Evolutionary conservation across 2,113 vertebrate genomes (phyloP).

Genomic region (Ornithorhynchus anatinus): DNA sequence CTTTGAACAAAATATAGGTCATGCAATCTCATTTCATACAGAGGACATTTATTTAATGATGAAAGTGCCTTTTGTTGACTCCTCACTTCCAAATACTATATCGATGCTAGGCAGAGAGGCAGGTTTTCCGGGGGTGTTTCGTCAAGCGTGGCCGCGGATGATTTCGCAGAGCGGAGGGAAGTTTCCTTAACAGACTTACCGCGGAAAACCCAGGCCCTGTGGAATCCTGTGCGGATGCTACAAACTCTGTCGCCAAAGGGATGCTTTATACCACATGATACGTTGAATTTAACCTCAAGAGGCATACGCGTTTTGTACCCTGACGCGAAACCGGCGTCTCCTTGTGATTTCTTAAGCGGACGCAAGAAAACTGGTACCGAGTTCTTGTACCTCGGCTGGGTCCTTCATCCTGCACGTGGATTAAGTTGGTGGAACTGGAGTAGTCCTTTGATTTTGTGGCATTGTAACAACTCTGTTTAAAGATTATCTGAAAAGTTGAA

Average conservation of each 20-base stretch:
- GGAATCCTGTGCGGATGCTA: slow-evolving; percentile 75
- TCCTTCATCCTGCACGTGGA: slow-evolving; percentile 76
- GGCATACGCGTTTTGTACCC: slow-evolving; percentile 81
- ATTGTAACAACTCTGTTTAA: slow-evolving; percentile 74
- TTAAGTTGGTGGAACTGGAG: slow-evolving; percentile 74
- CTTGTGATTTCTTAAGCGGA: slow-evolving; percentile 77
- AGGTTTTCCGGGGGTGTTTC: slow-evolving; percentile 76
- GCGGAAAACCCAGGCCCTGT: slow-evolving; percentile 71
- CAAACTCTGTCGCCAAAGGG: slow-evolving; percentile 83
- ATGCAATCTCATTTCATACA: slow-evolving; percentile 68
- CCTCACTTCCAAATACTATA: slow-evolving; percentile 88
- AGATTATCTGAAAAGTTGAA: slow-evolving; percentile 67
- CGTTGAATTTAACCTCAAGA: slow-evolving; percentile 83
- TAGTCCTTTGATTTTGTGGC: slow-evolving; percentile 71
- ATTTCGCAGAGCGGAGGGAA: slow-evolving; percentile 69
- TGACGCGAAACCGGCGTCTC: slow-evolving; percentile 74
- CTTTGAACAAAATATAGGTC: slow-evolving; percentile 90
- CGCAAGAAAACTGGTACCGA: slow-evolving; percentile 73
- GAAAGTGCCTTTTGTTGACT: slow-evolving; percentile 97
- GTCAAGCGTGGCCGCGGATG: slow-evolving; percentile 67
- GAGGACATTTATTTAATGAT: slow-evolving; percentile 83
- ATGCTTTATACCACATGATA: slow-evolving; percentile 77
- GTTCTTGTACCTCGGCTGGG: slow-evolving; percentile 68
- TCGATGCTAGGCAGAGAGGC: slow-evolving; percentile 91
- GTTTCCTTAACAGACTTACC: slow-evolving; percentile 71